phyloP scores from a whole-genome alignment of 2,113 vertebrate species.

The Mystacornis crossleyi region DNA sequence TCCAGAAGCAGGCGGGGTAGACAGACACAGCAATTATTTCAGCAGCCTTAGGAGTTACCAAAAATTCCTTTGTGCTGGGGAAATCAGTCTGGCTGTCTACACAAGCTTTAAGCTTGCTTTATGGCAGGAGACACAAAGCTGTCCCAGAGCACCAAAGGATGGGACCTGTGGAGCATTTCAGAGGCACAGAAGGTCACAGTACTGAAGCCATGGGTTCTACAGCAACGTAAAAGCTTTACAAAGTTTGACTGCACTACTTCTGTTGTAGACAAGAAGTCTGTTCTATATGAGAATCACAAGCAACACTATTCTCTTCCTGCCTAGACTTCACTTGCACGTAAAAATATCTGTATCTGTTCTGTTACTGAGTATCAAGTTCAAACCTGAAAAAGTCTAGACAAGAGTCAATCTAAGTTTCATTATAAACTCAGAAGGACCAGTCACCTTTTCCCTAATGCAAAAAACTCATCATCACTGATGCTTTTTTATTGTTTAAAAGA shows the following conservation, averaged over 20 bases:
- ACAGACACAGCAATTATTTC: conserved; percentile 57
- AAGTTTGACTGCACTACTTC: not conserved
- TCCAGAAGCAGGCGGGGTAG: conserved; percentile 55
- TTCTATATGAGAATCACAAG: not conserved
- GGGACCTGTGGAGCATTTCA: conserved; percentile 52
- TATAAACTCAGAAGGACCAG: not conserved
- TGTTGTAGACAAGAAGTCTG: not conserved
- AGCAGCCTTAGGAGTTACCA: conserved; percentile 61
- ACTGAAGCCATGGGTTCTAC: conserved; percentile 29
- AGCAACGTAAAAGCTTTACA: conserved; percentile 43
- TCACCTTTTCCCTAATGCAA: not conserved
- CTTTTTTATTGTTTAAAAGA: not conserved
- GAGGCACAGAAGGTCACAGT: conserved; percentile 54
- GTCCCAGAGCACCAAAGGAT: conserved; percentile 52
- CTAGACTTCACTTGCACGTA: not conserved
- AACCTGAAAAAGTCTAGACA: not conserved
- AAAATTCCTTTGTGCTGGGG: conserved; percentile 58
- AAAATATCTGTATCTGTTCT: not conserved
- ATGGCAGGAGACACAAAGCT: conserved; percentile 59
- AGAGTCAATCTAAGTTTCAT: not conserved
- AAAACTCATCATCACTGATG: not conserved
- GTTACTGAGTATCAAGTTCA: not conserved
- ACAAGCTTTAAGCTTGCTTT: conserved; percentile 56
- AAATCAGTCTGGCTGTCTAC: conserved; percentile 60
- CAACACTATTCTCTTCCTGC: not conserved